Base-by-base conservation (phyloP, 2,797 vertebrate species). In the Myotis myotis region DNA sequence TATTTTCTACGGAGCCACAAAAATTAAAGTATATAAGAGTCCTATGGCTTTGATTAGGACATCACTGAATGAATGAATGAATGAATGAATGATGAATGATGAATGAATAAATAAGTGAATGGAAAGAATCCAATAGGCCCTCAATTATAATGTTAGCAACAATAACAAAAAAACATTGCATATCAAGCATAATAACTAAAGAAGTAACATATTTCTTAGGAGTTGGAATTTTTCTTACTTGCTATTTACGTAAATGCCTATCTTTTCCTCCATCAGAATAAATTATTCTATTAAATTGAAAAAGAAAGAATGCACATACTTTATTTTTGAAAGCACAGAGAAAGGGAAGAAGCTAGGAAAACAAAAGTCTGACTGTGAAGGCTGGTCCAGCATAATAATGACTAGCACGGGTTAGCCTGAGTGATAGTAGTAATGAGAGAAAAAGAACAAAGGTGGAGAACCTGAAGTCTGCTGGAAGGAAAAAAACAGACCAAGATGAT, bases 1-100 rank as follows among this genome's bases (percentile, higher is more conserved):
- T 93, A 99, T 75, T 97, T 99, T 99, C 99, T 99, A 98, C 79
- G 98, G 30, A 95, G 22, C 93, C 98, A 97, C 53, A 97, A 91
- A 62, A 97, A 86, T 96, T 93, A 96, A 89, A 57, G 84, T 49
- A 70, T 87, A 70, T 74, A 66, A 72, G 10, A 70, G 23, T 25
- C 15, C 36, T 87, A 11, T 33, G 7, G 13, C 51, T 91, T 91
- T 96, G 53, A 96, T 91, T 79, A 66, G 94, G 0, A 0, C 22
- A 81, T 71, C 55, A 80, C 1, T 85, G 38, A 85, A 72, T 68
- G 12, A 82, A 30, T 57, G 47, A 85, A 72, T 72, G 15, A 82
- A 25, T 57, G 47, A 85, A 71, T 68, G 9, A 82, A 30, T 57
- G 47, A 84, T 51, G 44, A 84, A 72, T 72, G 15, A 82, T 57